Percentiles rank a stretch among this genome's conserved stretches.
Evolutionary conservation across 2,113 vertebrate species (phyloP).

Genomic region (Gasterosteus nipponicus): DNA sequence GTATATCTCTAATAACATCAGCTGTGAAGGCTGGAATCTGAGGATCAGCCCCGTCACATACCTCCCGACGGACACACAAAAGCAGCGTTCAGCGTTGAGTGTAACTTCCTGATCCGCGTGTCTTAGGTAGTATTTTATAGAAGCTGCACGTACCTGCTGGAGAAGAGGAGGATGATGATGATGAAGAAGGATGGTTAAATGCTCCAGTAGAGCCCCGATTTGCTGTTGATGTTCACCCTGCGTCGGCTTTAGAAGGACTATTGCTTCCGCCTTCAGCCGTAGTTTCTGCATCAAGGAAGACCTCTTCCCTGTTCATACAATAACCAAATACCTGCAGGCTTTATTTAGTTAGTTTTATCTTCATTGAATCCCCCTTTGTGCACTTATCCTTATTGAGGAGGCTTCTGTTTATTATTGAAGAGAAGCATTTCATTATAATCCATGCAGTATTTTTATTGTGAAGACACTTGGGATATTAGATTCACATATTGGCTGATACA

Average conservation of each 20-base stretch:
- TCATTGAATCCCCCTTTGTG: neutral
- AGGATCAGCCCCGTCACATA: neutral
- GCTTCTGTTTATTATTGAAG: neutral
- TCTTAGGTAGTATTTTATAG: neutral
- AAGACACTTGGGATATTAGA: neutral
- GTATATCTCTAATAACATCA: neutral
- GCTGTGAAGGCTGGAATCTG: neutral
- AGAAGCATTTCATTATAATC: neutral
- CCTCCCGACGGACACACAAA: neutral
- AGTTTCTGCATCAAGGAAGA: neutral
- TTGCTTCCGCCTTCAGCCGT: neutral
- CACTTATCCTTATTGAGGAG: neutral
- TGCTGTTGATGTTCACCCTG: neutral
- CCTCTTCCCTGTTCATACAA: neutral
- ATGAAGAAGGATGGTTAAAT: neutral
- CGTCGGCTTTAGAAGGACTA: neutral
- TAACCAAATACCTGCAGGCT: neutral
- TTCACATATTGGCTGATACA: neutral
- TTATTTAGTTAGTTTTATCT: neutral
- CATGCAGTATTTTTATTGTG: neutral
- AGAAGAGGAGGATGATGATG: neutral
- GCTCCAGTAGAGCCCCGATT: neutral
- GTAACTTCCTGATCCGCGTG: neutral
- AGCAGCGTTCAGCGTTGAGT: no score
- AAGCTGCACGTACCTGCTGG: neutral